Evolutionary conservation across 2,888 invertebrate species (phyloP).

Genomic region (Brassicogethes aeneus): DNA sequence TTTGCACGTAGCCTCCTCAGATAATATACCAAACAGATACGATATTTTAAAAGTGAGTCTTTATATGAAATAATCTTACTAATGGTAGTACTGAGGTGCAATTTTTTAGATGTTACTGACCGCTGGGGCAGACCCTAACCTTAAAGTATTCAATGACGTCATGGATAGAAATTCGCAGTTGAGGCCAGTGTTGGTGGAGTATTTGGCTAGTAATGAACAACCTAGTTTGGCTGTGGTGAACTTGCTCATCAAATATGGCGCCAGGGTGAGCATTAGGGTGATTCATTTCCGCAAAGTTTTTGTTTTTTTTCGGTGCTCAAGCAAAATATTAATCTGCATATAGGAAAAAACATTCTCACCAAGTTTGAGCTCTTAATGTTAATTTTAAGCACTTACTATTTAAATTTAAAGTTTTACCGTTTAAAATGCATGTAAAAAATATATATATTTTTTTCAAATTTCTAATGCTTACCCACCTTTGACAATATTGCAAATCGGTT

Average conservation of each 20-base stretch:
- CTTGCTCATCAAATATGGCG: constrained; percentile 65
- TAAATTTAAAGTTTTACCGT: too few species aligned
- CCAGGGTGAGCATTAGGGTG: too few species aligned
- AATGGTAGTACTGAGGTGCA: background rate
- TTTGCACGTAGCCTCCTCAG: constrained; percentile 74
- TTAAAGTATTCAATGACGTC: constrained; percentile 66
- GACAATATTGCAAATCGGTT: too few species aligned
- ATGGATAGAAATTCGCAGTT: constrained; percentile 57
- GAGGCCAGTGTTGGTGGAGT: constrained; percentile 73
- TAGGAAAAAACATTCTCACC: too few species aligned
- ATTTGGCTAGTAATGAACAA: constrained; percentile 65
- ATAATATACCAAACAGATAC: constrained; percentile 60
- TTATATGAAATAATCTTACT: background rate
- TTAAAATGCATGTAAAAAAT: too few species aligned
- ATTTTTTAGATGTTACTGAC: constrained; percentile 52
- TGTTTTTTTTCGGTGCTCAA: too few species aligned
- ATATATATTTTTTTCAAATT: too few species aligned
- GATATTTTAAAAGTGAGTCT: constrained; percentile 35
- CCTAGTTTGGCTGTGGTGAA: constrained; percentile 58
- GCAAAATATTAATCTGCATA: too few species aligned
- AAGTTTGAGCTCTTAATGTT: too few species aligned
- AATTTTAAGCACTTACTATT: too few species aligned
- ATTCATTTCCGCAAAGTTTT: too few species aligned
- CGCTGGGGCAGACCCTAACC: constrained; percentile 66
- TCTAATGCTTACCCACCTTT: too few species aligned